These are phyloP conservation scores for Gonocerus acuteangulatus DNA, from an alignment of 2,888 invertebrate genomes.

Conservation along the genomic window DNA sequence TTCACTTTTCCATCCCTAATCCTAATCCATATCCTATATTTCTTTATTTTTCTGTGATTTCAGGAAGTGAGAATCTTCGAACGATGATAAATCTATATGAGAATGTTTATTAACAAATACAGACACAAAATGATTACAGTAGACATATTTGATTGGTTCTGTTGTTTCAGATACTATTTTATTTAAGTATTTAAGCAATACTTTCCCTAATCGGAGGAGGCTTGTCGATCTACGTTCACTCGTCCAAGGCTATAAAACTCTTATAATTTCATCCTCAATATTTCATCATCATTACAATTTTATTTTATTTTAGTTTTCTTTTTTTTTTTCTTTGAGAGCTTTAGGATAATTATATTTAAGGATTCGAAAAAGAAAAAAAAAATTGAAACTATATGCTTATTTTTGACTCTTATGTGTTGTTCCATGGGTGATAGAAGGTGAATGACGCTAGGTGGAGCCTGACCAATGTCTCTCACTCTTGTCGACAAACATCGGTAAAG, in stretches of 20 bases:
- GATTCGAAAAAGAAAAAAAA: conserved; percentile 17
- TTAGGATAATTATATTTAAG: conserved; percentile 12
- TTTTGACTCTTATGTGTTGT: conserved; percentile 42
- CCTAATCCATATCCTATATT: conserved; percentile 8
- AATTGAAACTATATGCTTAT: conserved; percentile 33
- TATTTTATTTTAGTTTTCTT: conserved; percentile 9
- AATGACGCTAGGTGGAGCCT: conserved; percentile 35
- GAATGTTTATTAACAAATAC: conserved; percentile 11
- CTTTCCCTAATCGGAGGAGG: conserved; percentile 16
- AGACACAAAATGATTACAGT: conserved; percentile 11
- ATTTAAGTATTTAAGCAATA: conserved; percentile 12
- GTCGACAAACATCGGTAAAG: conserved; percentile 33
- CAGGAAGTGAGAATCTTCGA: conserved; percentile 26
- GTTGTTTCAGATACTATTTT: conserved; percentile 33
- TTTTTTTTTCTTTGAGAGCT: conserved; percentile 3
- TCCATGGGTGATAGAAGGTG: conserved; percentile 40
- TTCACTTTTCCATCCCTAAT: neutral
- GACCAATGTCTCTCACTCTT: conserved; percentile 31
- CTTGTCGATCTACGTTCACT: conserved; percentile 6
- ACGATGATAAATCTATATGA: conserved; percentile 1
- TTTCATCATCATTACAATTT: conserved; percentile 7
- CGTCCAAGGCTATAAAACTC: neutral
- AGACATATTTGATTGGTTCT: conserved; percentile 29
- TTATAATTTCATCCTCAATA: neutral
- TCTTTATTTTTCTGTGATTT: conserved; percentile 31